Conservation (phyloP, 2,888 invertebrate genomes). For the Boloria euphrosyne region DNA sequence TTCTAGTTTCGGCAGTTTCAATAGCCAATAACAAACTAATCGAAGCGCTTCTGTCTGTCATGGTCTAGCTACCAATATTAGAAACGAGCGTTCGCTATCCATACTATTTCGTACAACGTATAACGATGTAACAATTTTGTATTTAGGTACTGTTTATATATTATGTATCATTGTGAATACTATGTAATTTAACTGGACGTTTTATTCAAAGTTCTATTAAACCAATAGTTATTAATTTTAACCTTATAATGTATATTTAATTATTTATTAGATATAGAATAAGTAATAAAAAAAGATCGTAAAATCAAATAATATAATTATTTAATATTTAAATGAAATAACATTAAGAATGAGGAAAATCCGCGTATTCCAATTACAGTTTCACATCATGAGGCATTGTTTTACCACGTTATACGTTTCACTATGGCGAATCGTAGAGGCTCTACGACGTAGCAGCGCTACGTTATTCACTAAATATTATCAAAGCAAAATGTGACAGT, state of each 20-base stretch:
- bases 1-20: not conserved
- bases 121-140: not conserved
- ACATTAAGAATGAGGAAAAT: no score
- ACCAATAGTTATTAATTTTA: no score
- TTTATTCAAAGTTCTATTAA: no score
- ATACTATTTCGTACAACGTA: not conserved
- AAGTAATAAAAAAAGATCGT: no score
- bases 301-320: no score
- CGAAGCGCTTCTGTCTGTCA: not conserved
- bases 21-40: conserved; percentile 12
- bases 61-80: not conserved
- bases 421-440: not conserved
- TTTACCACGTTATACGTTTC: conserved; percentile 11
- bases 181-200: no score
- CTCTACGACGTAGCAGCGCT: conserved; percentile 11
- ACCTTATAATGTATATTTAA: no score
- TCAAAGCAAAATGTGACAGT: conserved; percentile 8
- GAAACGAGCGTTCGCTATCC: not conserved
- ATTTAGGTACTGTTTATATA: not conserved
- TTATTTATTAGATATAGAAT: no score
- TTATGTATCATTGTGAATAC: not conserved
- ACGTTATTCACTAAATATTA: conserved; percentile 11
- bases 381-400: conserved; percentile 17
- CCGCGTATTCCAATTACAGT: conserved; percentile 19
- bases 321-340: no score